phyloP scores from a whole-genome alignment of 2,888 invertebrate species.

The Resseliella maxima region DNA sequence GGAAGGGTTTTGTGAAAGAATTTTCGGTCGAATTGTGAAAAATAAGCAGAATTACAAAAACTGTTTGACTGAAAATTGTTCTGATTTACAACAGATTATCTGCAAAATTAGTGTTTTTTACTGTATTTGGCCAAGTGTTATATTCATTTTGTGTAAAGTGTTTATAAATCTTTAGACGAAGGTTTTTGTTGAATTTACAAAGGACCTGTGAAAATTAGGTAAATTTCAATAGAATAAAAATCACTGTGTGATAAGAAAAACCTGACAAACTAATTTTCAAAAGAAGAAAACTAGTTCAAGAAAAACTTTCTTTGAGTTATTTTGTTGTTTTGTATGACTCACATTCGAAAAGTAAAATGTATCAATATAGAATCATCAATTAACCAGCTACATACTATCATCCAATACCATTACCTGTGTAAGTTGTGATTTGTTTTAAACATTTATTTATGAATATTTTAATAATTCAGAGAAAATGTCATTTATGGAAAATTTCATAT shows the following conservation, averaged over 20 bases:
- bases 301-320: neutral
- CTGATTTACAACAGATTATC: no score
- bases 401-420: neutral
- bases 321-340: constrained; percentile 19
- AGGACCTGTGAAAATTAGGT: neutral
- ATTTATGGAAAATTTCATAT: no score
- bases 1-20: no score
- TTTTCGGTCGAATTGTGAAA: no score
- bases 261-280: neutral
- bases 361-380: neutral
- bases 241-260: neutral
- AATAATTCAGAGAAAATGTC: no score
- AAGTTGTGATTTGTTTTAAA: neutral
- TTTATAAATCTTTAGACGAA: no score
- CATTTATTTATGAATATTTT: neutral
- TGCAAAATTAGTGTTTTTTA: no score
- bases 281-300: neutral
- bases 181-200: no score
- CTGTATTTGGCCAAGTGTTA: no score
- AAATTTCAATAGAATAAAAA: neutral
- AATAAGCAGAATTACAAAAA: no score
- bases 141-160: no score
- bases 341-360: constrained; percentile 28
- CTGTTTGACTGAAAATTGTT: no score
- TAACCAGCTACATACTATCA: constrained; percentile 1